Conservation (phyloP, 2,888 invertebrate species). For the Cryptophagus acutangulus region DNA sequence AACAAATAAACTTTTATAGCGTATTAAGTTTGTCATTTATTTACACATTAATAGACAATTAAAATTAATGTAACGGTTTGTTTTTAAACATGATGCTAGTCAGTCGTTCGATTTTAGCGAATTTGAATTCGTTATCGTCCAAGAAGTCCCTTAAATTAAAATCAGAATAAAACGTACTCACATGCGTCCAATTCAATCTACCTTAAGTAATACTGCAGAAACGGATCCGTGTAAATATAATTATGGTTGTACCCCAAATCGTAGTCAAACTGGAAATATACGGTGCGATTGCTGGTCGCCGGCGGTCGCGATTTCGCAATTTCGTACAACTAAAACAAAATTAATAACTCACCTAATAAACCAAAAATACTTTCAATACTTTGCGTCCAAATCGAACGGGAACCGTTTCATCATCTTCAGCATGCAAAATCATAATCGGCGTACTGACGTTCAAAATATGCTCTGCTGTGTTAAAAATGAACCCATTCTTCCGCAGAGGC, state of each 20-base stretch:
- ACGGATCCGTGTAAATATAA: constrained; percentile 35
- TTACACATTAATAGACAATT: no score
- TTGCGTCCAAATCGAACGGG: constrained; percentile 75
- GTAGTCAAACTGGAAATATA: constrained; percentile 28
- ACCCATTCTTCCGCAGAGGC: constrained; percentile 67
- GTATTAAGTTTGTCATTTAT: no score
- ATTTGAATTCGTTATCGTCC: no score
- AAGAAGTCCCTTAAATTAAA: no score
- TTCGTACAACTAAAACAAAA: constrained; percentile 28
- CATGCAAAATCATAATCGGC: constrained; percentile 85
- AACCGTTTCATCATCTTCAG: constrained; percentile 83
- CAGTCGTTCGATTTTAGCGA: no score
- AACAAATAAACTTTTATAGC: no score
- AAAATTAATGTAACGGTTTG: no score
- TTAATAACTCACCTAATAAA: not conserved
- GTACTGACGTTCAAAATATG: constrained; percentile 61
- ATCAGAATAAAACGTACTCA: no score
- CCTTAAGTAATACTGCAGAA: constrained; percentile 35
- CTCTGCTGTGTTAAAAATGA: constrained; percentile 74
- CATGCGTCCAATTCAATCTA: no score
- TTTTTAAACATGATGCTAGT: no score
- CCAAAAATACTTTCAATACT: constrained; percentile 47
- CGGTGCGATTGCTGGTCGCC: constrained; percentile 18
- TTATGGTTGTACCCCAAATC: constrained; percentile 26
- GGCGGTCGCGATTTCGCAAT: constrained; percentile 17